Evolutionary conservation across 1,140 invertebrate species (phyloP).

Genomic region (Pseudomyrmex cubaensis): DNA sequence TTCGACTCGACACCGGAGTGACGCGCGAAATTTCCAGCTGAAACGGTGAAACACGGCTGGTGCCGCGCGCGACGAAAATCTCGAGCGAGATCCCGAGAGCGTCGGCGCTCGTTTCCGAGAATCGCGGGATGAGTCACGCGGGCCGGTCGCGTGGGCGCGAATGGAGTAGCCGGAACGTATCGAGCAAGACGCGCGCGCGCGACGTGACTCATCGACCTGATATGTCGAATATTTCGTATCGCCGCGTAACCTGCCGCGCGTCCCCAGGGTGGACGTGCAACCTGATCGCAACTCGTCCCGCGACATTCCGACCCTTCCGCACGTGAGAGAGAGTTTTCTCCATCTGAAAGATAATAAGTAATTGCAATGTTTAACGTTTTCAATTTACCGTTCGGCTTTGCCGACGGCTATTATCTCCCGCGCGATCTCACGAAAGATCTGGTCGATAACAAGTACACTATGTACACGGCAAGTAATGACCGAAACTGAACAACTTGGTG

Average conservation of each 20-base stretch:
- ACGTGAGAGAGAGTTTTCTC: too few species aligned
- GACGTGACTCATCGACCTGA: slow-evolving; percentile 73
- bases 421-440: too few species aligned
- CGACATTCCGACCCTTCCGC: too few species aligned
- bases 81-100: slow-evolving; percentile 48
- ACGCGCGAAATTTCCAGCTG: slow-evolving; percentile 8
- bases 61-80: slow-evolving; percentile 64
- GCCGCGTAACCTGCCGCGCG: slow-evolving; percentile 64
- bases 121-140: slow-evolving; percentile 68
- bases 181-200: slow-evolving; percentile 60
- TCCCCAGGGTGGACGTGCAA: slow-evolving; percentile 15
- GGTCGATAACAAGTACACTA: too few species aligned
- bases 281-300: neutral
- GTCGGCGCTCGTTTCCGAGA: slow-evolving; percentile 65
- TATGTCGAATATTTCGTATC: slow-evolving; percentile 67
- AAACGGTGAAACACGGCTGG: slow-evolving; percentile 12
- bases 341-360: too few species aligned
- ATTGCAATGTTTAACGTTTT: too few species aligned
- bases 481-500: too few species aligned
- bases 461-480: too few species aligned
- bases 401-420: too few species aligned
- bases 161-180: slow-evolving; percentile 75
- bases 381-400: too few species aligned
- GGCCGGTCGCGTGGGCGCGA: slow-evolving; percentile 68
- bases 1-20: neutral